A percentile compares a stretch with the other conserved stretches of the same genome.
These are phyloP conservation scores for Morbakka virulenta DNA, from an alignment of 30 jellyfish, hydroid and myxozoan genomes.

Conservation along the genomic window DNA sequence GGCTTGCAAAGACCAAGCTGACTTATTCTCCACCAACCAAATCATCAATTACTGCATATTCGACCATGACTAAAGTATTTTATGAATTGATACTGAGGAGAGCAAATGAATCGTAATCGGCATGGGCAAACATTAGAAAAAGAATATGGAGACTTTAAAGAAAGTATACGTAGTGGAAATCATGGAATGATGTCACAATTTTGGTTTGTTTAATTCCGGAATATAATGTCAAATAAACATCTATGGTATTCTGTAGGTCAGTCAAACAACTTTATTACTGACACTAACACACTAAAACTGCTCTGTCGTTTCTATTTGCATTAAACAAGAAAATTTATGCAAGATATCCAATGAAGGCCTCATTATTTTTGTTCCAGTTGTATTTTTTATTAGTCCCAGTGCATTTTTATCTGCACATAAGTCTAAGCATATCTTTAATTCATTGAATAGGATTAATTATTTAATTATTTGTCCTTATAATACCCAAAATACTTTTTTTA, in stretches of 20 bases:
- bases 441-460: too few species aligned
- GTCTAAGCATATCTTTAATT: too few species aligned
- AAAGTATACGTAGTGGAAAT: conserved; percentile 10
- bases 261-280: conserved; percentile 21
- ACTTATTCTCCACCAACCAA: conserved; percentile 45
- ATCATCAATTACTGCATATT: conserved; percentile 32
- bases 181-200: conserved; percentile 37
- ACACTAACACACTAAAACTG: conserved; percentile 1
- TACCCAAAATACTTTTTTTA: too few species aligned
- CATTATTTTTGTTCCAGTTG: too few species aligned
- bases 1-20: conserved; percentile 2
- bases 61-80: conserved; percentile 7
- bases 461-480: too few species aligned
- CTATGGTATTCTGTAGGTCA: conserved; percentile 9
- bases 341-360: too few species aligned
- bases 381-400: too few species aligned
- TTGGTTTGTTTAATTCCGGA: conserved; percentile 23
- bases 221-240: conserved; percentile 27
- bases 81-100: background rate
- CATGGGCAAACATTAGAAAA: conserved; percentile 22
- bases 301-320: conserved; percentile 10
- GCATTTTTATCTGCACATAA: too few species aligned
- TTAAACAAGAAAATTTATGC: too few species aligned
- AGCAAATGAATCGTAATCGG: background rate
- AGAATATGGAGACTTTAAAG: conserved; percentile 17